Percentiles rank a stretch among this genome's conserved stretches.
Conservation (phyloP, 2,113 vertebrate species). For the Puffinus mauretanicus region DNA sequence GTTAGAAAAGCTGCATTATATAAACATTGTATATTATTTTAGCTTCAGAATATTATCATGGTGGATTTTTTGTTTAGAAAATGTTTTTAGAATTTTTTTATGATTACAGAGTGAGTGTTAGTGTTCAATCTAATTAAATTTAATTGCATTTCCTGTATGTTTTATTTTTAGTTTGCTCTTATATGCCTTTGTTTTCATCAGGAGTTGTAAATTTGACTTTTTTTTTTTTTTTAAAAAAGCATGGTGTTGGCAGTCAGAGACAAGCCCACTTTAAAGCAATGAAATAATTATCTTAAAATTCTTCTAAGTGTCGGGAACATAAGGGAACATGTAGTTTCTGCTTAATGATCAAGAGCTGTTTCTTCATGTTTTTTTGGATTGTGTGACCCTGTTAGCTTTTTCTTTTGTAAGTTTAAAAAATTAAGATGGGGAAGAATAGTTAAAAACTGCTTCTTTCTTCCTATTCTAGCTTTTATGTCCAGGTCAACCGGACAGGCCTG, state of each 20-base stretch:
- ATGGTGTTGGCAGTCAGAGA: neutral
- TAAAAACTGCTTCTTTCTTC: neutral
- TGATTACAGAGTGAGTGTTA: constrained; percentile 34
- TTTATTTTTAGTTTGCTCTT: constrained; percentile 65
- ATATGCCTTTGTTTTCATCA: constrained; percentile 27
- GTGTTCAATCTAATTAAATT: constrained; percentile 59
- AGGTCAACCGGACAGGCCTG: neutral
- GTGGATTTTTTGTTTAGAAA: constrained; percentile 33
- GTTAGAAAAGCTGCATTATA: constrained; percentile 30
- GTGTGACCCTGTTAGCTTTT: neutral
- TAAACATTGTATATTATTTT: constrained; percentile 23
- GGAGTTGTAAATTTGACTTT: neutral
- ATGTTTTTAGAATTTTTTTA: constrained; percentile 42
- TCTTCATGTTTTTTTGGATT: neutral
- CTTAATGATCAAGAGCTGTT: neutral
- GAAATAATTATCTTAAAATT: neutral
- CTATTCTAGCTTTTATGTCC: neutral
- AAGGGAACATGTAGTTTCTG: neutral
- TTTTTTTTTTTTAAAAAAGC: neutral
- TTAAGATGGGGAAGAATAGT: neutral
- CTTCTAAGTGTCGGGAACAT: neutral
- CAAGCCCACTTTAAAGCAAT: neutral
- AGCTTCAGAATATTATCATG: constrained; percentile 3
- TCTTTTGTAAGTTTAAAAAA: neutral
- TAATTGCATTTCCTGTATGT: constrained; percentile 66